Evolutionary conservation across 2,797 vertebrate genomes (phyloP), one percentile per base, ranked within the genome.

Genomic region (Leucoraja ocellata): DNA sequence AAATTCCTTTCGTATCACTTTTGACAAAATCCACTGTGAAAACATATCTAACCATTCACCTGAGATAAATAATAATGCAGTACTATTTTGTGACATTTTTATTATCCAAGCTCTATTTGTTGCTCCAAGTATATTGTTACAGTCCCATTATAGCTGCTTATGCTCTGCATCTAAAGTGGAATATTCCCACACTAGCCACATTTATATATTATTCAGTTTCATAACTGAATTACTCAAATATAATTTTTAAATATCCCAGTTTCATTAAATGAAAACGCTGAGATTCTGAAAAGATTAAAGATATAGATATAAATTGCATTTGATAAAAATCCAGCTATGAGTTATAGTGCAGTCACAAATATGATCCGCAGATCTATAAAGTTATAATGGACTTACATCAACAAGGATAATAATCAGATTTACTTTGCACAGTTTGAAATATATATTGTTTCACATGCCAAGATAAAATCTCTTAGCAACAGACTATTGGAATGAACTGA

Each of bases 381-480:
- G 16, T 88, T n/a, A 88, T 1, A 18, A 65, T 88, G 61, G 1
- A 68, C 32, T 65, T 88, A 32, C n/a, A 88, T 65, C 14, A 86
- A 63, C 4, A 63, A 23, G 11, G 83, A 86, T 63, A 58, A 68
- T 10, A 88, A 68, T 36, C 84, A 88, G 61, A 86, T 86, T 86
- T 63, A 25, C 10, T 25, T 86, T 58, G 21, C 25, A n/a, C 25
- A 32, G 61, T 63, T 86, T 63, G 23, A 86, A 28, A 61, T 25
- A 10, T 63, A 61, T 63, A 10, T 61, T 84, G 2, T 61, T 86
- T 86, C 21, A 28, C 54, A 16, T 58, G n/a, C 58, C 83, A 86
- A 7, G 58, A 63, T 84, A 86, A 86, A n/a, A 86, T 86, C 11
- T 63, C 83, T 58, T 32, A 86, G 83, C 83, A 63, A 86, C 83